phyloP scores from a whole-genome alignment of 2,888 invertebrate genomes.

The Chaetoderma sp. region DNA sequence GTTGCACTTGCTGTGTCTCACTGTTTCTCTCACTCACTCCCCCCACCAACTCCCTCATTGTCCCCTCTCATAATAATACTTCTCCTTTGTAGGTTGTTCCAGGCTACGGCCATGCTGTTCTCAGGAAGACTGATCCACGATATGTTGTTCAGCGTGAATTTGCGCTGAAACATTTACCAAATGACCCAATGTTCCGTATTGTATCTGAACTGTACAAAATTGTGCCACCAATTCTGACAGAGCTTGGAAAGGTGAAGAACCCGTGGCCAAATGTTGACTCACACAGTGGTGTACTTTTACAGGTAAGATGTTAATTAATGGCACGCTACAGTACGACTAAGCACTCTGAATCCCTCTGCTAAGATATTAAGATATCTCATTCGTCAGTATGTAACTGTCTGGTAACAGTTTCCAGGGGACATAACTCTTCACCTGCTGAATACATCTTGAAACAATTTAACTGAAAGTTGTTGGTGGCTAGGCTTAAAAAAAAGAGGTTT shows the following conservation, averaged over 20 bases:
- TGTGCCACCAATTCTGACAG: slow-evolving; percentile 90
- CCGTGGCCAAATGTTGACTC: slow-evolving; percentile 99
- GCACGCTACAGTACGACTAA: too few relatives aligned
- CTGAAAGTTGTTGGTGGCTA: too few relatives aligned
- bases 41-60: too few relatives aligned
- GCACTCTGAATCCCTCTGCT: too few relatives aligned
- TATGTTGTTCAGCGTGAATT: slow-evolving; percentile 96
- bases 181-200: slow-evolving; percentile 91
- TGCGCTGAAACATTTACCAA: slow-evolving; percentile 91
- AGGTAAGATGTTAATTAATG: slow-evolving; percentile 73
- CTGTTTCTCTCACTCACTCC: too few relatives aligned
- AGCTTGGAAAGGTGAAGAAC: slow-evolving; percentile 96
- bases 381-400: too few relatives aligned
- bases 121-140: slow-evolving; percentile 92
- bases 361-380: too few relatives aligned
- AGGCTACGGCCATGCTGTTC: slow-evolving; percentile 95
- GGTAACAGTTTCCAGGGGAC: too few relatives aligned
- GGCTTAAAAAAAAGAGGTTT: too few relatives aligned
- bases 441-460: too few relatives aligned
- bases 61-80: not conserved
- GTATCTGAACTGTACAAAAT: slow-evolving; percentile 92
- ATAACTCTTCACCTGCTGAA: too few relatives aligned
- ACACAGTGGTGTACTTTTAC: slow-evolving; percentile 91
- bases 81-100: slow-evolving; percentile 82
- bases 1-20: too few relatives aligned